Percentiles rank a stretch among this genome's conserved stretches.
phyloP scores from a whole-genome alignment of 1,140 invertebrate species.

The Diorhabda carinulata region DNA sequence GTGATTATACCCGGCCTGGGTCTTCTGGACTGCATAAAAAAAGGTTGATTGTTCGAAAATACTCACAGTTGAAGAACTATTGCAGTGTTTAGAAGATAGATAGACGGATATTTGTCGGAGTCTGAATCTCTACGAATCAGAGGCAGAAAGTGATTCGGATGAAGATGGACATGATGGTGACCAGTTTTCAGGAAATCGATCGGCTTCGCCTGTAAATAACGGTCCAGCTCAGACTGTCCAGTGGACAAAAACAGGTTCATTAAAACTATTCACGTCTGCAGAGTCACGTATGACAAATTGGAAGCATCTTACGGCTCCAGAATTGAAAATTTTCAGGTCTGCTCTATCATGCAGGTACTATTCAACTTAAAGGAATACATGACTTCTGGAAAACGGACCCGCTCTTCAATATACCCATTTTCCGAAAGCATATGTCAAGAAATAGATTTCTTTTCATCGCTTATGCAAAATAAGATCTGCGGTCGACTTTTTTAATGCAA shows the following conservation, averaged over 20 bases:
- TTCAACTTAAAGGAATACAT: slow-evolving; percentile 15
- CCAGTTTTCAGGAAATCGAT: slow-evolving; percentile 10
- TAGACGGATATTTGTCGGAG: slow-evolving; percentile 11
- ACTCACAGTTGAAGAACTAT: slow-evolving; percentile 16
- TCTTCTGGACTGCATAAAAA: background rate
- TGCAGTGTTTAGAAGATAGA: slow-evolving; percentile 19
- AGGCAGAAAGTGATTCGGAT: slow-evolving; percentile 19
- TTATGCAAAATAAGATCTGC: slow-evolving; percentile 21
- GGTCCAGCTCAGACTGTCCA: slow-evolving; percentile 10
- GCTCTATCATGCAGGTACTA: slow-evolving; percentile 20
- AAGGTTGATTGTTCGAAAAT: slow-evolving; percentile 3
- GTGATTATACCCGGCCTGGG: no score
- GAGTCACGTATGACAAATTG: slow-evolving; percentile 22
- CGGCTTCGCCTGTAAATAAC: slow-evolving; percentile 11
- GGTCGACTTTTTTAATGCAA: slow-evolving; percentile 18
- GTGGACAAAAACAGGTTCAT: slow-evolving; percentile 20
- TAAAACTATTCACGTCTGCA: slow-evolving; percentile 19
- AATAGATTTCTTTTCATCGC: slow-evolving; percentile 21
- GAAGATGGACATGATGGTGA: slow-evolving; percentile 10
- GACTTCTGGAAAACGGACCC: slow-evolving; percentile 22
- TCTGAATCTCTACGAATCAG: slow-evolving; percentile 12
- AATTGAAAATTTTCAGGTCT: slow-evolving; percentile 23
- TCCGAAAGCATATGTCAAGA: slow-evolving; percentile 21
- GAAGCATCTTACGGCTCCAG: slow-evolving; percentile 30
- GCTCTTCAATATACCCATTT: slow-evolving; percentile 22